Conservation (phyloP, 2,113 vertebrate species). For the Rana temporaria region DNA sequence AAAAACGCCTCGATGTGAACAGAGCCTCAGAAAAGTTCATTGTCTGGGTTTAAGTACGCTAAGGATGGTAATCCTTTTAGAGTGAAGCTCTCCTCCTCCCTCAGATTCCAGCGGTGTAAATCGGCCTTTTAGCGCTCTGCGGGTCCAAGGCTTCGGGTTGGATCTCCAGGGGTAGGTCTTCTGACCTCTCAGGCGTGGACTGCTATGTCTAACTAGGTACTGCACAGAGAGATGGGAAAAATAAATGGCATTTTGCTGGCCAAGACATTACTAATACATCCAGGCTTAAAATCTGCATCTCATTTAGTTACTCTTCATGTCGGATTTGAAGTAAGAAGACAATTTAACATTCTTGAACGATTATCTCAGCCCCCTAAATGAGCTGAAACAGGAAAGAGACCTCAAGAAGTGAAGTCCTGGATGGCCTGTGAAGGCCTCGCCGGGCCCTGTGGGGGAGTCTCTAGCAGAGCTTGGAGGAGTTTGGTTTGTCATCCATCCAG, state of each 20-base stretch:
- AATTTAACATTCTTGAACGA: slow-evolving; percentile 50
- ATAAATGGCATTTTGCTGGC: background rate
- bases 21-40: too few species aligned
- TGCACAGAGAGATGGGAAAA: background rate
- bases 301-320: slow-evolving; percentile 4
- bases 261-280: slow-evolving; percentile 22
- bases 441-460: background rate
- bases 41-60: too few species aligned
- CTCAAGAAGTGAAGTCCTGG: slow-evolving; percentile 33
- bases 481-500: background rate
- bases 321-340: background rate
- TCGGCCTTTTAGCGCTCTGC: background rate
- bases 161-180: background rate
- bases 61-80: too few species aligned
- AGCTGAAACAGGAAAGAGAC: slow-evolving; percentile 40
- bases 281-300: slow-evolving; percentile 3
- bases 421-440: background rate
- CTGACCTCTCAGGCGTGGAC: background rate
- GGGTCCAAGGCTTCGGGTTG: slow-evolving; percentile 14
- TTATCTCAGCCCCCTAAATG: slow-evolving; percentile 43
- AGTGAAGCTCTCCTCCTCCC: background rate
- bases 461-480: background rate
- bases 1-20: too few species aligned
- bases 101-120: background rate
- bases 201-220: slow-evolving; percentile 20